A percentile compares a stretch with the other conserved stretches of the same genome.
These are phyloP conservation scores for Typhlomys cinereus DNA, from an alignment of 2,113 vertebrate species.

Conservation along the genomic window DNA sequence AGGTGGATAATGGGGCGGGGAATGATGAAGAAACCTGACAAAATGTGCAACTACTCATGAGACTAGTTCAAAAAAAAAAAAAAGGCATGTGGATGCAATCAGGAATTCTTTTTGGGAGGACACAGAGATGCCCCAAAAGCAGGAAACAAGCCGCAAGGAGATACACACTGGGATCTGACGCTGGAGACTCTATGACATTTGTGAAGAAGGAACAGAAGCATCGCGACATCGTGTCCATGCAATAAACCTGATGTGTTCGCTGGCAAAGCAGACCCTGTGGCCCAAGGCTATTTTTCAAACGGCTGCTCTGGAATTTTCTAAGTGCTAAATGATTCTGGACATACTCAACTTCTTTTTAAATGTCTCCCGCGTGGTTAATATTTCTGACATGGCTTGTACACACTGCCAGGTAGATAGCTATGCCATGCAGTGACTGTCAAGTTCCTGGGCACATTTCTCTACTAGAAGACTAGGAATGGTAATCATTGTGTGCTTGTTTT, in stretches of 20 bases:
- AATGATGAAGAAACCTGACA: neutral
- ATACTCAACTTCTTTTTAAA: slow-evolving; percentile 59
- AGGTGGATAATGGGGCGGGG: neutral
- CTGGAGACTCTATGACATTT: neutral
- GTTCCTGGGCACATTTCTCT: neutral
- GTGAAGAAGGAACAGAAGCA: slow-evolving; percentile 26
- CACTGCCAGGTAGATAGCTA: slow-evolving; percentile 4
- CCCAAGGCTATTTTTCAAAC: slow-evolving; percentile 67
- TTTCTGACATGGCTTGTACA: slow-evolving; percentile 56
- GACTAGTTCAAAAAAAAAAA: neutral
- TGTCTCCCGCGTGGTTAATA: slow-evolving; percentile 65
- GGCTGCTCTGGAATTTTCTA: slow-evolving; percentile 65
- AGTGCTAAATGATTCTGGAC: slow-evolving; percentile 63
- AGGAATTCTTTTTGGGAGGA: neutral
- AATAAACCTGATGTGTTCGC: slow-evolving; percentile 55
- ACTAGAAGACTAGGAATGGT: neutral
- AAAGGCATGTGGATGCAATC: neutral
- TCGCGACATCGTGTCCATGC: neutral
- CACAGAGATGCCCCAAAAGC: neutral
- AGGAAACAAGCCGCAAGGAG: neutral
- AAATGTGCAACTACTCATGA: neutral
- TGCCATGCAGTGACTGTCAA: neutral
- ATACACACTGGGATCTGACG: neutral
- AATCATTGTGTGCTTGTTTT: neutral
- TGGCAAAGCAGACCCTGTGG: slow-evolving; percentile 51